Base-by-base conservation (phyloP, 2,113 vertebrate species). In the Chitala chitala region DNA sequence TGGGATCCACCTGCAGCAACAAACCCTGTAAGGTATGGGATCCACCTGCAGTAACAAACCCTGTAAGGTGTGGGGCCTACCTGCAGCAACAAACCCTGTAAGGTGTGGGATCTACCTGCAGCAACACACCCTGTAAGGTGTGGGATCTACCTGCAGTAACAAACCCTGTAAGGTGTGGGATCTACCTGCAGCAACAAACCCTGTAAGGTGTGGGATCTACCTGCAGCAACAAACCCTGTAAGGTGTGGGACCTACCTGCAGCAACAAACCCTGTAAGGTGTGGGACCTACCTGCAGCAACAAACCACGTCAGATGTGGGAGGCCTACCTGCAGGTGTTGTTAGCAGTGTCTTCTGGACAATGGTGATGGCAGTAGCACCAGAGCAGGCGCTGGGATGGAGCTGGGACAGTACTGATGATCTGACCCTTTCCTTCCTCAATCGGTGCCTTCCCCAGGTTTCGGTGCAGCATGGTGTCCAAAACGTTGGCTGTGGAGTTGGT, bases 291-390 rank as follows among this genome's bases (percentile, higher is more conserved):
- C 33, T 24, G 48, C 6, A 22, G 24, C 24, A 33, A 38, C 7
- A 38, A 8, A 61, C 31, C 7, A 0, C 17, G 9, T 3, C 13
- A 6, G 38, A 40, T 15, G 10, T n/a, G n/a, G n/a, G n/a, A 7
- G 1, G 36, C 4, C 12, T 80, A 98, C 96, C 93, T 95, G 95
- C 96, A 99, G n/a, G 95, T 96, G 81, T 93, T 95, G 84, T 99
- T 98, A 80, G 86, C 88, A 0, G 94, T 93, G 75, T 97, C 94
- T 65, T 98, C 95, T 0, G 96, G 95, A 77, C 95, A 98, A 61
- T 97, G 92, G 80, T 97, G 94, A 73, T 95, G 91, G 80, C 96
- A 99, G 83, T 94, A 91, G 73, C 96, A 99, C 82, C 87, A 93
- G 74, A 98, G 85, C 50, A 92, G 82, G 83, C 91, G 93, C 75